Conservation (phyloP, 2,797 vertebrate species). For the Natrix natrix region DNA sequence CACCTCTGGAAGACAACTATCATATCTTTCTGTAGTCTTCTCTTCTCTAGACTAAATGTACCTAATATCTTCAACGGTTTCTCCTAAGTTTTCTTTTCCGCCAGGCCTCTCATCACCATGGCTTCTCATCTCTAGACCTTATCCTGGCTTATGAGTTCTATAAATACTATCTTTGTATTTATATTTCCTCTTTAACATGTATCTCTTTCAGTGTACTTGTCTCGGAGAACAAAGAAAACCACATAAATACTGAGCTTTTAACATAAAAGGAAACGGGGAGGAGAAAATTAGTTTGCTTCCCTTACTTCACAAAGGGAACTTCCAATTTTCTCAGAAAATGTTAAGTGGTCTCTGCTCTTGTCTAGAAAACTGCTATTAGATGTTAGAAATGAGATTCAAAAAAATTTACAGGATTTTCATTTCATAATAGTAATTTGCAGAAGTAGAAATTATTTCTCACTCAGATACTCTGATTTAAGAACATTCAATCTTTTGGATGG, state of each 20-base stretch:
- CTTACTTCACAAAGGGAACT: neutral
- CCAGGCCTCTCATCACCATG: neutral
- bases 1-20: neutral
- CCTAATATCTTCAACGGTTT: neutral
- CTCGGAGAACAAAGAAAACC: neutral
- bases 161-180: neutral
- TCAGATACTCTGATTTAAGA: neutral
- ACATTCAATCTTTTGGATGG: neutral
- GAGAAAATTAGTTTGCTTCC: neutral
- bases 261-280: neutral
- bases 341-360: neutral
- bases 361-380: neutral
- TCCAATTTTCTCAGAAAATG: neutral
- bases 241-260: constrained; percentile 11
- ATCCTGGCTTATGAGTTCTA: neutral
- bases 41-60: neutral
- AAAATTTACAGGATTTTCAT: neutral
- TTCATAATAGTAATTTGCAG: neutral
- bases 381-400: neutral
- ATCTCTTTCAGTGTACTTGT: neutral
- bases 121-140: neutral
- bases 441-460: neutral
- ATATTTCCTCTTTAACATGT: neutral
- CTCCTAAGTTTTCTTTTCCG: neutral
- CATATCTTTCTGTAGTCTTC: neutral